Percentiles rank a stretch among this genome's conserved stretches.
Conservation (phyloP, 1,140 invertebrate genomes). For the Idris sp. region DNA sequence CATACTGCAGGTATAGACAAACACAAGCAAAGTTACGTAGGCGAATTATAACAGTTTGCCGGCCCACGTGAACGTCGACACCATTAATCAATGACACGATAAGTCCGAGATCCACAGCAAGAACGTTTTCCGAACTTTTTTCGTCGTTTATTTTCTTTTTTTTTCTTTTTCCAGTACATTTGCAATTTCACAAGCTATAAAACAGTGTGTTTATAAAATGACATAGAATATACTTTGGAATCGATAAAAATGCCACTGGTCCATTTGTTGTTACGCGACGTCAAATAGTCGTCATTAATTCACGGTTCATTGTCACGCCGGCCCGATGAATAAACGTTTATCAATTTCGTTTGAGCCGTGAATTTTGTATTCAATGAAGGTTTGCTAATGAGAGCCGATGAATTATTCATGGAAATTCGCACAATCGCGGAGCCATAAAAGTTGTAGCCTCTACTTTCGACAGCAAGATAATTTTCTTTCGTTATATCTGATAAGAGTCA, state of each 20-base stretch:
- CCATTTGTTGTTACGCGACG: slow-evolving; percentile 4
- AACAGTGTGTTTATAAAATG: slow-evolving; percentile 21
- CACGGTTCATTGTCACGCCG: slow-evolving; percentile 22
- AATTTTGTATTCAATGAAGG: slow-evolving; percentile 25
- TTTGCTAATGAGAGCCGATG: slow-evolving; percentile 39
- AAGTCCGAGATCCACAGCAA: slow-evolving; percentile 63
- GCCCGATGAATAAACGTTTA: slow-evolving; percentile 35
- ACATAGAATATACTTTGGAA: slow-evolving; percentile 27
- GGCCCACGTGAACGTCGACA: slow-evolving; percentile 64
- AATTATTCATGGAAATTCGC: slow-evolving; percentile 41
- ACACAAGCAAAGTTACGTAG: slow-evolving; percentile 51
- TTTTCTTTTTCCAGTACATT: slow-evolving; percentile 20
- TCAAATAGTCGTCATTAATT: slow-evolving; percentile 12
- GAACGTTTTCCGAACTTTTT: slow-evolving; percentile 27
- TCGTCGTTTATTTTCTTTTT: no score
- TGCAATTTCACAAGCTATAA: slow-evolving; percentile 15
- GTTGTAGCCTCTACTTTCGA: slow-evolving; percentile 25
- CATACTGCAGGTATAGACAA: not conserved
- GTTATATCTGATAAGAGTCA: slow-evolving; percentile 27
- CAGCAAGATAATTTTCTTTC: slow-evolving; percentile 43
- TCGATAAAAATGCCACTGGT: slow-evolving; percentile 11
- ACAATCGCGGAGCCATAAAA: slow-evolving; percentile 35
- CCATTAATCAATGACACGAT: slow-evolving; percentile 68
- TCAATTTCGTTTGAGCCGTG: slow-evolving; percentile 24
- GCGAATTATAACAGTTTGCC: slow-evolving; percentile 71